Conservation (phyloP, 2,888 invertebrate genomes). For the Latrodectus hesperus region DNA sequence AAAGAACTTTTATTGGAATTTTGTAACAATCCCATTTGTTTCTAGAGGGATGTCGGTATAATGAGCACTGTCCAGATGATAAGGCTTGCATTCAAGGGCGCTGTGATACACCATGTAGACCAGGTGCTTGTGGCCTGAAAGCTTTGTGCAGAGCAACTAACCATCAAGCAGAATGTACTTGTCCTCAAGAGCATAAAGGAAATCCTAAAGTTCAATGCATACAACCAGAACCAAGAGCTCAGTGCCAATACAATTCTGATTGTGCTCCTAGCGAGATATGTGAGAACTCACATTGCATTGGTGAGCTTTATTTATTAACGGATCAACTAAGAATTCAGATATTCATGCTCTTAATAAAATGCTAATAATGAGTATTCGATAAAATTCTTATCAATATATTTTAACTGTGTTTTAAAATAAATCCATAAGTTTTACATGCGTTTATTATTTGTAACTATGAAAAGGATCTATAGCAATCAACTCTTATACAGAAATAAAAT, state of each 20-base stretch:
- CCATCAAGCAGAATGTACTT: slow-evolving; percentile 81
- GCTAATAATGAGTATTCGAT: too few species aligned
- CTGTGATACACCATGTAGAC: slow-evolving; percentile 88
- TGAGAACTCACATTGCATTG: slow-evolving; percentile 70
- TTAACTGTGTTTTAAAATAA: too few species aligned
- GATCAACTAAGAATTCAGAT: too few species aligned
- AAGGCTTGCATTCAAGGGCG: slow-evolving; percentile 76
- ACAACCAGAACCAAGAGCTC: slow-evolving; percentile 76
- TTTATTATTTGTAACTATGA: too few species aligned
- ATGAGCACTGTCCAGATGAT: slow-evolving; percentile 83
- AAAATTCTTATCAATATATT: too few species aligned
- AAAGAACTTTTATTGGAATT: too few species aligned
- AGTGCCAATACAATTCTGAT: slow-evolving; percentile 70
- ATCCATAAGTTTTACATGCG: too few species aligned
- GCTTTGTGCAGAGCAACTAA: slow-evolving; percentile 88
- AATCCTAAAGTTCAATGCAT: slow-evolving; percentile 85
- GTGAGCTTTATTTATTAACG: slow-evolving; percentile 12
- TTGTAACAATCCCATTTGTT: neutral
- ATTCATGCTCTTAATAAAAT: too few species aligned
- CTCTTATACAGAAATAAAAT: too few species aligned
- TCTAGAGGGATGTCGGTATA: slow-evolving; percentile 76
- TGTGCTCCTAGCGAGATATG: slow-evolving; percentile 70
- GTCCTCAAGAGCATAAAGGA: slow-evolving; percentile 80
- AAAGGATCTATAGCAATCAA: too few species aligned
- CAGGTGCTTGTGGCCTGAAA: slow-evolving; percentile 85